Evolutionary conservation across 2,113 vertebrate species (phyloP).

Genomic region (Elachura formosa): DNA sequence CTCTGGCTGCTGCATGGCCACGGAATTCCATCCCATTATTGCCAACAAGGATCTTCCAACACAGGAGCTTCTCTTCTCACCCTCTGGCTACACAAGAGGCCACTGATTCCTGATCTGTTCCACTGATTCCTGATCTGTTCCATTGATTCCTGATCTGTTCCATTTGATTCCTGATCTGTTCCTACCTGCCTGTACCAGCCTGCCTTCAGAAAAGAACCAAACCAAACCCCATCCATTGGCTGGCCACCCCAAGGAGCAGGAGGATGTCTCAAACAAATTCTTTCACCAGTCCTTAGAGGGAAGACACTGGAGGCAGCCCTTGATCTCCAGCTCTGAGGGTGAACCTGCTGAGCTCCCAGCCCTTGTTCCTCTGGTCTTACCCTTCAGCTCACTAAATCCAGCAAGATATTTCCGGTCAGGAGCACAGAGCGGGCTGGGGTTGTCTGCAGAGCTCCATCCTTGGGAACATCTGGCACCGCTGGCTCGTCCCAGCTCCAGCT

Average conservation of each 20-base stretch:
- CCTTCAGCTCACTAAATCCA: not conserved
- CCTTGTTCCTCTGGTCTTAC: not conserved
- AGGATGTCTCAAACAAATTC: not conserved
- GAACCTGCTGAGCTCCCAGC: not conserved
- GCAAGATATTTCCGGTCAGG: not conserved
- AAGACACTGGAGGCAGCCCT: not conserved
- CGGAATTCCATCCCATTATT: fast-evolving
- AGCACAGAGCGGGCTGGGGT: fast-evolving
- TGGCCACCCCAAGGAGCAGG: not conserved
- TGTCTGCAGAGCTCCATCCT: conserved; percentile 10
- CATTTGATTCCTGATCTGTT: not conserved
- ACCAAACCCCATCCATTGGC: not conserved
- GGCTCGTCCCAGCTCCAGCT: not conserved
- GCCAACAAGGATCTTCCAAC: not conserved
- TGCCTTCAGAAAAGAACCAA: not conserved
- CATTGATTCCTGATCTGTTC: not conserved
- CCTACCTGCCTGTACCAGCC: not conserved
- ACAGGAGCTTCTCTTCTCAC: not conserved
- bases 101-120: not conserved
- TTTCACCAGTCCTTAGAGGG: not conserved
- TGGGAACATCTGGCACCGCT: not conserved
- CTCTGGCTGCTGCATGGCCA: fast-evolving
- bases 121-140: not conserved
- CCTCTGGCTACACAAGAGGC: not conserved
- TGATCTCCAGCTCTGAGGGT: not conserved